These are phyloP conservation scores for Coregonus suidteri DNA, from an alignment of 2,797 vertebrate genomes.

Conservation along the genomic window DNA sequence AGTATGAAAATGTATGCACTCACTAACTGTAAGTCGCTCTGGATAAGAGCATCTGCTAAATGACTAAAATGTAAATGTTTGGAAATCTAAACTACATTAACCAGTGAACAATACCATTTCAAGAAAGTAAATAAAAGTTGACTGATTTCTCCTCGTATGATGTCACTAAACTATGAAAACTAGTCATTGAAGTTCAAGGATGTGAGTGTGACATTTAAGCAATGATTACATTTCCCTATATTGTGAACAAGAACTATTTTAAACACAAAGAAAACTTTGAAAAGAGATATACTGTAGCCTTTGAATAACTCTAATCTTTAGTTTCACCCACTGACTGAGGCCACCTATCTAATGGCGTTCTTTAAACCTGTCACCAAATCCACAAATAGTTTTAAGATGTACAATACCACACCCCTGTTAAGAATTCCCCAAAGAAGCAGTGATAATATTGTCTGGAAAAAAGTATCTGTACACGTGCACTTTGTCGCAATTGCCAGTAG, in stretches of 20 bases:
- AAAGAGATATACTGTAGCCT: constrained; percentile 14
- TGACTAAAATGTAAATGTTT: not conserved
- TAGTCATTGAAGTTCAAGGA: not conserved
- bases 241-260: constrained; percentile 25
- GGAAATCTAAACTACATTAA: not conserved
- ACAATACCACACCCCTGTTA: not conserved
- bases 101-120: not conserved
- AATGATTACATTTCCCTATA: not conserved
- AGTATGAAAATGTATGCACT: no score
- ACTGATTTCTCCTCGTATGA: not conserved
- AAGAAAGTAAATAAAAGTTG: not conserved
- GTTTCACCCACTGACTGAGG: constrained; percentile 35
- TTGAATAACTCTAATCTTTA: constrained; percentile 46
- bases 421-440: not conserved
- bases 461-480: no score
- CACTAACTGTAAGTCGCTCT: no score
- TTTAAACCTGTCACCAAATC: constrained; percentile 35
- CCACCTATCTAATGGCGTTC: constrained; percentile 38
- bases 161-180: not conserved
- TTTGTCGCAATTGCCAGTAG: not conserved
- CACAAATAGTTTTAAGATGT: constrained; percentile 34
- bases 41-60: no score
- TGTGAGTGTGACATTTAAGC: not conserved
- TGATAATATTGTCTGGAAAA: not conserved
- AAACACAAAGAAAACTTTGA: constrained; percentile 32